Evolutionary conservation across 2,888 invertebrate species (phyloP).

Genomic region (Atrina japonica): DNA sequence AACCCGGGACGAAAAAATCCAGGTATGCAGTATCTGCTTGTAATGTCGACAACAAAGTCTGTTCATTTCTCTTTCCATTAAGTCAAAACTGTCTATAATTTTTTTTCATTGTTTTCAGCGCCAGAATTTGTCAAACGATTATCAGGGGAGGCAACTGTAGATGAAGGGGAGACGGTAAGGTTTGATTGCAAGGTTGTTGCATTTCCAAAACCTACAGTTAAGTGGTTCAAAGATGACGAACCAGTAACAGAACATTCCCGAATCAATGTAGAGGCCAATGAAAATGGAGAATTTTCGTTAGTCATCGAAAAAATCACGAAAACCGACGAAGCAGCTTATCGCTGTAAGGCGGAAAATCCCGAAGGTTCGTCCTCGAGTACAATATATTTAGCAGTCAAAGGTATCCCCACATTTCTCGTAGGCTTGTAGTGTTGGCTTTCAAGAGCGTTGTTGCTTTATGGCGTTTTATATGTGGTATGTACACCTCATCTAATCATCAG

Average conservation of each 20-base stretch:
- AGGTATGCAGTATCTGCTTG: too few relatives aligned
- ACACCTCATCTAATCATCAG: too few relatives aligned
- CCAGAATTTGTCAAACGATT: slow-evolving; percentile 68
- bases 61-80: too few relatives aligned
- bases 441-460: too few relatives aligned
- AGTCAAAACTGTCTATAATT: too few relatives aligned
- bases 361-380: slow-evolving; percentile 70
- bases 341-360: slow-evolving; percentile 67
- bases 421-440: too few relatives aligned
- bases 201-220: slow-evolving; percentile 65
- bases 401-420: slow-evolving; percentile 46
- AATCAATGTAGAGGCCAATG: slow-evolving; percentile 54
- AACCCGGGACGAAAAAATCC: too few relatives aligned
- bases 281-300: slow-evolving; percentile 60
- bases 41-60: too few relatives aligned
- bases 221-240: slow-evolving; percentile 69
- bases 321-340: slow-evolving; percentile 71
- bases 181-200: slow-evolving; percentile 67
- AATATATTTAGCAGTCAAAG: slow-evolving; percentile 71
- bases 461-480: too few relatives aligned
- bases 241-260: slow-evolving; percentile 56
- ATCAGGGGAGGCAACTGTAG: slow-evolving; percentile 64
- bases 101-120: too few relatives aligned
- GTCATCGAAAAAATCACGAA: slow-evolving; percentile 64
- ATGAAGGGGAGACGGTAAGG: slow-evolving; percentile 63